Conservation (phyloP, 2,113 vertebrate genomes). For the Ochotona curzoniae region DNA sequence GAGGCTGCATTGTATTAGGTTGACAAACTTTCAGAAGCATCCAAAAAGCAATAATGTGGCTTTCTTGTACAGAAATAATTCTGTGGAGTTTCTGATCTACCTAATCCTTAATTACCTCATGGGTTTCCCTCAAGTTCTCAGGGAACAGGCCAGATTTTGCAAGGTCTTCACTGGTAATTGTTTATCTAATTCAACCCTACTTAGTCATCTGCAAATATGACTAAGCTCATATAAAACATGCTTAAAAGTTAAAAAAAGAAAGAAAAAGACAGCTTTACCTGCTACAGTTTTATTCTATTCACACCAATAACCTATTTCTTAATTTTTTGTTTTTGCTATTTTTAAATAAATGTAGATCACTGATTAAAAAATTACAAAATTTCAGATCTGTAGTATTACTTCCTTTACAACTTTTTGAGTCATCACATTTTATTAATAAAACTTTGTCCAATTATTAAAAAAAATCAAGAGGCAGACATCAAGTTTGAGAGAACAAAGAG, state of each 20-base stretch:
- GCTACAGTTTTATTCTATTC: background rate
- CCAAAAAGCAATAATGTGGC: background rate
- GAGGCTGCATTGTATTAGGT: slow-evolving; percentile 21
- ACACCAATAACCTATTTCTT: background rate
- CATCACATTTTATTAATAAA: background rate
- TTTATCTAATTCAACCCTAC: background rate
- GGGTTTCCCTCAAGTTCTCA: background rate
- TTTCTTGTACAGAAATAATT: background rate
- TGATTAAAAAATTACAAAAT: background rate
- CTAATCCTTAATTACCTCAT: background rate
- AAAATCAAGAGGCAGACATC: background rate
- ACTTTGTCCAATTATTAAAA: slow-evolving; percentile 21
- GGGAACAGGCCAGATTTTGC: background rate
- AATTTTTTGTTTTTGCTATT: background rate
- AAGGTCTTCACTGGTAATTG: background rate
- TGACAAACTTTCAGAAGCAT: background rate
- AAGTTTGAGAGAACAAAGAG: background rate
- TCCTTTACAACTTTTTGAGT: background rate
- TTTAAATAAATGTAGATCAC: background rate
- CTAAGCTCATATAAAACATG: background rate
- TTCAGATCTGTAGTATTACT: background rate
- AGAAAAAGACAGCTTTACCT: background rate
- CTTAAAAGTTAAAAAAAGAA: background rate
- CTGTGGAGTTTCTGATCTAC: background rate
- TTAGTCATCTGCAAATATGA: slow-evolving; percentile 8